Percentiles rank a stretch among this genome's conserved stretches.
Evolutionary conservation across 1,140 invertebrate genomes (phyloP).

Genomic region (Panagrolaimus sp.): DNA sequence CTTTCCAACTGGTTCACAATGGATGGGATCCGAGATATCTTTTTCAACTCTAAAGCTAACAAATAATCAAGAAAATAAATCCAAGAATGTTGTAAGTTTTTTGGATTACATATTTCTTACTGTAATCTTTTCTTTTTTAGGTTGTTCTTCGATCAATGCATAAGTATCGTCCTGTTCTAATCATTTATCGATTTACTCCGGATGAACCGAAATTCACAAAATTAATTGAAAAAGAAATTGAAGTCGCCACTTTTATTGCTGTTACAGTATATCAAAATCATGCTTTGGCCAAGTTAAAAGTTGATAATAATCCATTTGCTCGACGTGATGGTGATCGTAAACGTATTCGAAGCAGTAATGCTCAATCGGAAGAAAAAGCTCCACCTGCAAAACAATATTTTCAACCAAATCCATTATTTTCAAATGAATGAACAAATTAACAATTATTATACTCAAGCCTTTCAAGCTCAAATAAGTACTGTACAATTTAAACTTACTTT

Average conservation of each 20-base stretch:
- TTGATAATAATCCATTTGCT: neutral
- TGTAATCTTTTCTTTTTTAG: no score
- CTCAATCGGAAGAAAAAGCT: no score
- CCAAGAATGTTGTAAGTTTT: neutral
- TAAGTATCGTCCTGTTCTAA: neutral
- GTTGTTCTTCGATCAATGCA: slow-evolving; percentile 12
- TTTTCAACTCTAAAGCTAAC: neutral
- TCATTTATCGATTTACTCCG: neutral
- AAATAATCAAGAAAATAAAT: neutral
- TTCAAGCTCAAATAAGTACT: no score
- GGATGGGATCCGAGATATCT: neutral
- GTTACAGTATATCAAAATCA: slow-evolving; percentile 3
- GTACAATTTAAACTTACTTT: no score
- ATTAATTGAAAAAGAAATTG: neutral
- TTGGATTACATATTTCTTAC: no score
- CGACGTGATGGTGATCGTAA: slow-evolving; percentile 8
- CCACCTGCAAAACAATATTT: no score
- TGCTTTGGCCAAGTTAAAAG: neutral
- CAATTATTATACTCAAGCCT: no score
- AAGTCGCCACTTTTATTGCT: neutral
- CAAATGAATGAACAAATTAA: no score
- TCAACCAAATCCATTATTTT: no score
- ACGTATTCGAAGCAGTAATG: neutral
- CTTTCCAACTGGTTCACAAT: neutral
- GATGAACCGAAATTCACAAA: neutral